Conservation (phyloP, 1,140 invertebrate species). For the Pseudomyrmex pallidus region DNA sequence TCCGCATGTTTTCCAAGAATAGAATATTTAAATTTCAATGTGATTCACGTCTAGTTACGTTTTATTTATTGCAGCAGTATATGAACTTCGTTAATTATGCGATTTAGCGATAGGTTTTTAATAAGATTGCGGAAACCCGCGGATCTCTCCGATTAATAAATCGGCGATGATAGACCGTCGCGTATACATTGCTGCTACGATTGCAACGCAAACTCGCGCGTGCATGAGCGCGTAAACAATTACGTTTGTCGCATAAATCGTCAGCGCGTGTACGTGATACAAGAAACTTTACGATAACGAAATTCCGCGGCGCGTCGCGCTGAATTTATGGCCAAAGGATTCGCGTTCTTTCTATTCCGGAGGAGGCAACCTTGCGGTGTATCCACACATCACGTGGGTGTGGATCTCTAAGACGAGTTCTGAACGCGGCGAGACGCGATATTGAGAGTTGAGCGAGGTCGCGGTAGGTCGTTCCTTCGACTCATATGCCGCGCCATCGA, state of each 20-base stretch:
- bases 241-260: constrained; percentile 45
- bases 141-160: constrained; percentile 48
- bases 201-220: constrained; percentile 25
- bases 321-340: constrained; percentile 59
- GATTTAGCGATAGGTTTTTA: constrained; percentile 13
- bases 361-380: constrained; percentile 66
- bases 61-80: neutral
- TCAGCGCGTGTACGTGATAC: constrained; percentile 41
- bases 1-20: neutral
- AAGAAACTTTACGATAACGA: constrained; percentile 53
- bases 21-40: neutral
- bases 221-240: constrained; percentile 48
- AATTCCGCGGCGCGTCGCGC: constrained; percentile 49
- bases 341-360: constrained; percentile 60
- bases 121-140: constrained; percentile 7
- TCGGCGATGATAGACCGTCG: neutral
- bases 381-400: constrained; percentile 67
- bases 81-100: constrained; percentile 8
- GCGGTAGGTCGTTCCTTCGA: constrained; percentile 66
- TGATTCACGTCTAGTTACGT: neutral
- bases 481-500: constrained; percentile 43
- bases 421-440: constrained; percentile 57
- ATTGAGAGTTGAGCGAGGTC: constrained; percentile 70
- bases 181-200: constrained; percentile 1
- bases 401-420: constrained; percentile 64